Evolutionary conservation across 2,797 vertebrate species (phyloP).

Genomic region (Limosa lapponica): DNA sequence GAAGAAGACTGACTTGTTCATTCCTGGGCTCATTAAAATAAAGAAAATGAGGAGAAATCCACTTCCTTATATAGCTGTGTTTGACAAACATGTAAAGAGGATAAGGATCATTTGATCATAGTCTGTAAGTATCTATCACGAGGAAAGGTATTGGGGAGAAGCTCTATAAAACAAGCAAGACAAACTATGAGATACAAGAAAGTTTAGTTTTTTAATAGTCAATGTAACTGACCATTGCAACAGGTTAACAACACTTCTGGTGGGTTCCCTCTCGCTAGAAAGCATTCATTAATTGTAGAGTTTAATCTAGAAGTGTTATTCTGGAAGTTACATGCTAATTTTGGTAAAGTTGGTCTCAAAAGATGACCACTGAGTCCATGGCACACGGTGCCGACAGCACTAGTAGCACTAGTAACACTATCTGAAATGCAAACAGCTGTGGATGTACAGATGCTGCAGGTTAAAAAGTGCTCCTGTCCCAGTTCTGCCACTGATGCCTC

Average conservation of each 20-base stretch:
- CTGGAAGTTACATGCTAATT: not conserved
- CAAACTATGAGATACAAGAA: not conserved
- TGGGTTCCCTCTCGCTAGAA: not conserved
- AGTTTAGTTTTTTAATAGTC: not conserved
- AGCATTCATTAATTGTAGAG: not conserved
- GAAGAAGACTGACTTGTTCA: not conserved
- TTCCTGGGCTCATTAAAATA: not conserved
- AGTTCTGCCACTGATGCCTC: not conserved
- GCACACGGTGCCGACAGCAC: not conserved
- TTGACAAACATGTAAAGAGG: not conserved
- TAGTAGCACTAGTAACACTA: too few species aligned
- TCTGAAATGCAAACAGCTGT: not conserved
- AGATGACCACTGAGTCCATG: not conserved
- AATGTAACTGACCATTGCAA: not conserved
- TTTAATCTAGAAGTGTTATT: not conserved
- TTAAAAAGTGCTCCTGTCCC: not conserved
- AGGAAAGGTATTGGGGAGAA: not conserved
- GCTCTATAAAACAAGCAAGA: not conserved
- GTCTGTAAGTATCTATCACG: not conserved
- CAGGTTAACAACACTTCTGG: not conserved
- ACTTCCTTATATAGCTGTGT: not conserved
- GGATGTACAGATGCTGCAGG: not conserved
- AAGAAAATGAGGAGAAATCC: not conserved
- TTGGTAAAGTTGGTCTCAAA: not conserved
- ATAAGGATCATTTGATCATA: not conserved